Percentiles rank a stretch among this genome's conserved stretches.
Conservation (phyloP, 30 jellyfish, hydroid and myxozoan genomes). For the Turritopsis rubra region DNA sequence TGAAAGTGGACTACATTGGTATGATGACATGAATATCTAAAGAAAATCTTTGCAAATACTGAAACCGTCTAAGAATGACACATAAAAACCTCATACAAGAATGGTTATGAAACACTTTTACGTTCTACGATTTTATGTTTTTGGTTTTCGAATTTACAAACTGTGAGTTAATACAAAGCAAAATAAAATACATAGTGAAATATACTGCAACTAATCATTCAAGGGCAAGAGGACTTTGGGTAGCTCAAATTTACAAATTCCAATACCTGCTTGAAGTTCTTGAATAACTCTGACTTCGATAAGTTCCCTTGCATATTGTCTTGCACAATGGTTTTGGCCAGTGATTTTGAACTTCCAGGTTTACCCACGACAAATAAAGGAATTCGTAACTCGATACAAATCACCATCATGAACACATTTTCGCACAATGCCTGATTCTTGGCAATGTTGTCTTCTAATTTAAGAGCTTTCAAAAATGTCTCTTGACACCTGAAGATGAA, state of each 20-base stretch:
- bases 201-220: too few relatives aligned
- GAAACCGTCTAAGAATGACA: neutral
- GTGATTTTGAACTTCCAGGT: slow-evolving; percentile 75
- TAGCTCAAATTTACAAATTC: neutral
- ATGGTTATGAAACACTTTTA: too few relatives aligned
- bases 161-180: too few relatives aligned
- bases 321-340: slow-evolving; percentile 57
- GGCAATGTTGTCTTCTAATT: slow-evolving; percentile 74
- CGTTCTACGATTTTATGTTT: too few relatives aligned
- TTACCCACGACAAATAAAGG: slow-evolving; percentile 82
- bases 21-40: slow-evolving; percentile 69
- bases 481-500: slow-evolving; percentile 45
- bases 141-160: too few relatives aligned
- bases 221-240: too few relatives aligned
- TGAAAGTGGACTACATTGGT: slow-evolving; percentile 71
- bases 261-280: slow-evolving; percentile 63
- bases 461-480: slow-evolving; percentile 51
- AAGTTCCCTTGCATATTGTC: slow-evolving; percentile 71
- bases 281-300: slow-evolving; percentile 60
- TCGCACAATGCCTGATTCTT: slow-evolving; percentile 61
- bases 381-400: slow-evolving; percentile 68
- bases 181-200: too few relatives aligned
- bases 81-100: too few relatives aligned
- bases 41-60: neutral
- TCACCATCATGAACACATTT: slow-evolving; percentile 74